Evolutionary conservation across 2,113 vertebrate genomes (phyloP).

Genomic region (Todiramphus saurophagus): DNA sequence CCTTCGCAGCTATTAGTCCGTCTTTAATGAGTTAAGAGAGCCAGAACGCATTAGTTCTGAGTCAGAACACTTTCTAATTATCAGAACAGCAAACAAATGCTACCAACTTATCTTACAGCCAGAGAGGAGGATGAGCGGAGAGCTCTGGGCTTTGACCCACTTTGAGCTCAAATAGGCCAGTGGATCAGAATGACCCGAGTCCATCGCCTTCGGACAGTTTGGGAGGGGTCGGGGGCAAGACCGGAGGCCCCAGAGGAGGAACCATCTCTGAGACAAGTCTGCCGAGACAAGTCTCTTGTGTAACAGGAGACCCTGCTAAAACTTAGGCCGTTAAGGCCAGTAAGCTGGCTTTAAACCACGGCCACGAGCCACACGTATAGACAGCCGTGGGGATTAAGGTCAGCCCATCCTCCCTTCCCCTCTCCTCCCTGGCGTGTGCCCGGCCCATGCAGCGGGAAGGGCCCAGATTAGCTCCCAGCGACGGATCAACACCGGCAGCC

Average conservation of each 20-base stretch:
- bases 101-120: constrained; percentile 32
- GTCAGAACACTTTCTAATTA: constrained; percentile 67
- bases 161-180: constrained; percentile 50
- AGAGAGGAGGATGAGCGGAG: background rate
- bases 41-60: constrained; percentile 65
- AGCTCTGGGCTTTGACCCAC: constrained; percentile 51
- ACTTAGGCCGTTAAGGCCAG: background rate
- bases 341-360: constrained; percentile 55
- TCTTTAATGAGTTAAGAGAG: constrained; percentile 69
- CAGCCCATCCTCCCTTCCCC: constrained; percentile 45
- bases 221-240: background rate
- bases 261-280: background rate
- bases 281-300: background rate
- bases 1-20: constrained; percentile 42
- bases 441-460: background rate
- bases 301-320: constrained; percentile 34
- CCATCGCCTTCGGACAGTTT: background rate
- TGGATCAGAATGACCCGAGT: background rate
- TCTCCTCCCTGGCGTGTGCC: background rate
- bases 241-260: background rate
- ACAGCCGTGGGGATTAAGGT: constrained; percentile 55
- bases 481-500: background rate
- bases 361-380: background rate
- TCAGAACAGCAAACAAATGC: constrained; percentile 26
- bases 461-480: background rate